Percentiles rank a stretch among this genome's conserved stretches.
Conservation (phyloP, 2,888 invertebrate species). For the Trissoscelio sp. region DNA sequence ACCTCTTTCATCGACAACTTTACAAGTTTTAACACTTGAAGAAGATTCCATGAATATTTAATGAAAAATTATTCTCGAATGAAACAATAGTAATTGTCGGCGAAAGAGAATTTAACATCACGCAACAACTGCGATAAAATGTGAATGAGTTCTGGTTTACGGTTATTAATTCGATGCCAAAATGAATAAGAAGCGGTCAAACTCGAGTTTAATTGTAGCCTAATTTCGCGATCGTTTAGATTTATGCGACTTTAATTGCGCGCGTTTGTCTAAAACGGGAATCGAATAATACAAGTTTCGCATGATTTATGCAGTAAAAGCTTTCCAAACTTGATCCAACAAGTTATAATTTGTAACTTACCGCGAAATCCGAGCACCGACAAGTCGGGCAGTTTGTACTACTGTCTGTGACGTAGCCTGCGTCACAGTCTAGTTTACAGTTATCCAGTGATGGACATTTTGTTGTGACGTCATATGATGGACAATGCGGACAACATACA, state of each 20-base stretch:
- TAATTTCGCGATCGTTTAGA: neutral
- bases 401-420: slow-evolving; percentile 71
- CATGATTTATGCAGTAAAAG: neutral
- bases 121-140: neutral
- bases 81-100: neutral
- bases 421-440: slow-evolving; percentile 75
- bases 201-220: neutral
- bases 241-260: neutral
- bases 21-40: neutral
- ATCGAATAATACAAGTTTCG: neutral
- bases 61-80: neutral
- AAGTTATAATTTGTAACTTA: slow-evolving; percentile 38
- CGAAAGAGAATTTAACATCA: neutral
- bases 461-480: slow-evolving; percentile 67
- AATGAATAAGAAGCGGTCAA: too few relatives aligned
- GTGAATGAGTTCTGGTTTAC: neutral
- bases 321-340: neutral
- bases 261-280: neutral
- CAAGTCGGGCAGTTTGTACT: slow-evolving; percentile 75
- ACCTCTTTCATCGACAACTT: neutral
- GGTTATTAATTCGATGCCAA: neutral
- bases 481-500: slow-evolving; percentile 79
- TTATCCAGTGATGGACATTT: slow-evolving; percentile 69
- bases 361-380: slow-evolving; percentile 71
- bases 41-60: neutral